Base-by-base conservation (phyloP, 1,140 invertebrate species). In the Leptinotarsa lineolata region DNA sequence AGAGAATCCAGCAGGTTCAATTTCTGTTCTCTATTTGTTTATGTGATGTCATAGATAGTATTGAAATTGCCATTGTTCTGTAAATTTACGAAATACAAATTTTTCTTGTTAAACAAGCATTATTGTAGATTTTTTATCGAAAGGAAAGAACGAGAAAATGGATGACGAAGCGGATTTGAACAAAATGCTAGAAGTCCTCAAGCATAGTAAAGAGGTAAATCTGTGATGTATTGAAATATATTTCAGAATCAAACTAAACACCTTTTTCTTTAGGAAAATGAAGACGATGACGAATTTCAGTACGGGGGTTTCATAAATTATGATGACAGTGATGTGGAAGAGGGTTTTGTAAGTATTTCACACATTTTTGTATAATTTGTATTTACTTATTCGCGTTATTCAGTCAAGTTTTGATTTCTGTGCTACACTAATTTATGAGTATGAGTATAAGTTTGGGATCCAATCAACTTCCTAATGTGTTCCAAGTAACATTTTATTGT, bases 91-190 rank as follows among this genome's bases (percentile, higher is more conserved):
- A 39, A 39, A 39, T 39, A 39, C 8, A 39, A 39, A 39, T 39
- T 11, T 6, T 39, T 39, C 30, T 39, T 30, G 24, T 30, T 11
- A 11, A 39, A 11, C 2, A 39, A 39, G 11, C 30, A 39, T 39
- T 39, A 11, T 39, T 11, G 8, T 39, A 39, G 30, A 30, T 30
- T 8, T 39, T 39, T 11, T 39, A 39, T 11, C 30, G 8, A 11
- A 39, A 39, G 1, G 1, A 54, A 54, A 54, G 4, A 4, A 54
- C 4, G 48, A 13, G 20, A 68, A 70, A 70, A 70, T 54, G 46
- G 69, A 71, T 61, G 69, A 71, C 13, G 69, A 71, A 63, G 60
- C 39, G 18, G 69, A 71, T 71, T 39, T 71, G 24, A 61, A 63
- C 44, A 71, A 61, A 39, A 61, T 71, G 54, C 16, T 59, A 71